These are phyloP conservation scores for Sussaba pulchella DNA, from an alignment of 2,888 invertebrate species.

Conservation along the genomic window DNA sequence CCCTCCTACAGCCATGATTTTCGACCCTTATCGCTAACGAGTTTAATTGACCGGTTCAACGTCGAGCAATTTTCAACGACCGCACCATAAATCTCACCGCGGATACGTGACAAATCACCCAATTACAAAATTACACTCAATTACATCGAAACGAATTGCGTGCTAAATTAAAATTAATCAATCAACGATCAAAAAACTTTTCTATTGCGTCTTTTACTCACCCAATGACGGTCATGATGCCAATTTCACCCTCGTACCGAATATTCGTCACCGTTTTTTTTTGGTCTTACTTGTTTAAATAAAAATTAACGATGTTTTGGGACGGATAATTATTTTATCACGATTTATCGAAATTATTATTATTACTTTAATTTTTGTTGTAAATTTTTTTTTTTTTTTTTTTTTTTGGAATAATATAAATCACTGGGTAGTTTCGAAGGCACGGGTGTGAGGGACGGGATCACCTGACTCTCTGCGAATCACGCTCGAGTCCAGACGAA, in stretches of 20 bases:
- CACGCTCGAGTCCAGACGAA: conserved; percentile 38
- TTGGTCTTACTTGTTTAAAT: not conserved
- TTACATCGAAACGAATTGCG: conserved; percentile 10
- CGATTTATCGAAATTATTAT: conserved; percentile 50
- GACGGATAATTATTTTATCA: conserved; percentile 65
- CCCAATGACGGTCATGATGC: conserved; percentile 66
- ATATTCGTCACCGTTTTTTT: conserved; percentile 37
- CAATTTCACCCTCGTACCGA: conserved; percentile 51
- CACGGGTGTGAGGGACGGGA: conserved; percentile 61
- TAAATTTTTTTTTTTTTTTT: conserved; percentile 1
- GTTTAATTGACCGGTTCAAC: conserved; percentile 34
- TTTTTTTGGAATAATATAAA: conserved; percentile 15
- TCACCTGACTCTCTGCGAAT: conserved; percentile 28
- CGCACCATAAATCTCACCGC: not conserved
- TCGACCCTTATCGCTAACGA: conserved; percentile 1
- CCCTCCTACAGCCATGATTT: conserved; percentile 14
- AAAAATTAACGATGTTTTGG: not conserved
- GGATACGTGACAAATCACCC: conserved; percentile 4
- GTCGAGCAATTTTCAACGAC: conserved; percentile 15
- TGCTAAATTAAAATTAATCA: conserved; percentile 8
- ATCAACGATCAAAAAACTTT: not conserved
- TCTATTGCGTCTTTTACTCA: conserved; percentile 50
- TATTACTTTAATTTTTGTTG: not conserved
- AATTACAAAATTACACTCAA: not conserved
- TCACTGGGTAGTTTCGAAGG: conserved; percentile 60